Evolutionary conservation across 92 coral and sea anemone genomes (phyloP).

Genomic region (Palythoa heliodiscus): DNA sequence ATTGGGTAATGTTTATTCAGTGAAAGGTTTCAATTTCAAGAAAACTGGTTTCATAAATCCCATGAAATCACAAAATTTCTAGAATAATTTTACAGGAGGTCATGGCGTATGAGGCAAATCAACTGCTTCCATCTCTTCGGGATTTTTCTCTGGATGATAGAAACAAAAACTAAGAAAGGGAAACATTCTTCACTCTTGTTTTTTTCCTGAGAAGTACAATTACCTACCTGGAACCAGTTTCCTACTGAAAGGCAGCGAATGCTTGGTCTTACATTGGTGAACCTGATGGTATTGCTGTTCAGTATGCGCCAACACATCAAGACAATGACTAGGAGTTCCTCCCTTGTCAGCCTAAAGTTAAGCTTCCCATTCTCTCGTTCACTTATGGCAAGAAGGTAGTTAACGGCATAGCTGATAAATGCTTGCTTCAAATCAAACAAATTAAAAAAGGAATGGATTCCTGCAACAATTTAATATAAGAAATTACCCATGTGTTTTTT

Average conservation of each 20-base stretch:
- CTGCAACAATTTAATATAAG: not conserved
- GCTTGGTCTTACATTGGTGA: not conserved
- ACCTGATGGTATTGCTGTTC: not conserved
- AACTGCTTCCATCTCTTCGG: no score
- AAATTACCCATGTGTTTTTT: not conserved
- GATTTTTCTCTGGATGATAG: no score
- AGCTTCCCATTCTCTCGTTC: slow-evolving; percentile 12
- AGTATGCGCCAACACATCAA: not conserved
- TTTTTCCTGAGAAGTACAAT: no score
- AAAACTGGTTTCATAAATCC: no score
- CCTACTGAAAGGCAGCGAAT: slow-evolving; percentile 35
- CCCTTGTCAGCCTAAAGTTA: slow-evolving; percentile 12
- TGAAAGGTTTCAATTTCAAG: no score
- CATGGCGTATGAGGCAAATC: no score
- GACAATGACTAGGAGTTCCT: slow-evolving; percentile 12
- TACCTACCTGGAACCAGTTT: slow-evolving; percentile 28
- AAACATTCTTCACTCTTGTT: no score
- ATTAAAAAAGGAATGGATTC: slow-evolving; percentile 17
- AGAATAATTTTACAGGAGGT: no score
- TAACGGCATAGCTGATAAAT: slow-evolving; percentile 12
- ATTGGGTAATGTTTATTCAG: no score
- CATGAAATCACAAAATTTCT: no score
- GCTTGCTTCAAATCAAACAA: slow-evolving; percentile 25
- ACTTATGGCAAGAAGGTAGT: slow-evolving; percentile 29
- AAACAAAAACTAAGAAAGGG: no score